A percentile compares a stretch with the other conserved stretches of the same genome.
Evolutionary conservation across 2,113 vertebrate genomes (phyloP).

Genomic region (Propithecus coquereli): DNA sequence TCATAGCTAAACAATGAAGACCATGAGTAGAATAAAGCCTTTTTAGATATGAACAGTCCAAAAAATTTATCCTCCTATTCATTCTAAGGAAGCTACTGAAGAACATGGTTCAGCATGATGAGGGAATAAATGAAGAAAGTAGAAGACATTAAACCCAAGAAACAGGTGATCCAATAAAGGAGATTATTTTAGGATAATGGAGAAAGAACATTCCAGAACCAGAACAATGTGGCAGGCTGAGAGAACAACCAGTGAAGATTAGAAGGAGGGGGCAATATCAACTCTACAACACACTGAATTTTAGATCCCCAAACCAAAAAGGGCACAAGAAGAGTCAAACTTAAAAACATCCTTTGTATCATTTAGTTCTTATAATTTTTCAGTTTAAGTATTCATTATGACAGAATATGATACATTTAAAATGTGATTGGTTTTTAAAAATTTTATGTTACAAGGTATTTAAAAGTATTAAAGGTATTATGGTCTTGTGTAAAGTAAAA

Average conservation of each 20-base stretch:
- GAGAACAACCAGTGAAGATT: background rate
- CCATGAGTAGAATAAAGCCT: background rate
- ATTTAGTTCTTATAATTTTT: constrained; percentile 14
- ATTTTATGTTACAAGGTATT: background rate
- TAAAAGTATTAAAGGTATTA: background rate
- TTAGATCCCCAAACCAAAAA: background rate
- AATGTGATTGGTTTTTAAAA: constrained; percentile 1
- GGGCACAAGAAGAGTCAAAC: background rate
- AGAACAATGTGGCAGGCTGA: background rate
- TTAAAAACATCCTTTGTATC: background rate
- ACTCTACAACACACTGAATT: background rate
- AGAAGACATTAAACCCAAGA: background rate
- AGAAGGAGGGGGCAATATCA: background rate
- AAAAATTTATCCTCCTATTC: background rate
- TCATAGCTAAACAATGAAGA: background rate
- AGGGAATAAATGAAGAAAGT: constrained; percentile 2
- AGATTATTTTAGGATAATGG: background rate
- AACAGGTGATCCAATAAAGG: background rate
- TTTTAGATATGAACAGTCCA: background rate
- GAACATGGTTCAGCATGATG: background rate
- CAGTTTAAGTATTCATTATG: background rate
- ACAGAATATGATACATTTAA: constrained; percentile 1
- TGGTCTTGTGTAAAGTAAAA: background rate
- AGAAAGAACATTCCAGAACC: background rate
- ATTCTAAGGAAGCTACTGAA: constrained; percentile 14